A percentile compares a stretch with the other conserved stretches of the same genome.
Evolutionary conservation across 2,797 vertebrate genomes (phyloP).

Genomic region (Aeoliscus strigatus): DNA sequence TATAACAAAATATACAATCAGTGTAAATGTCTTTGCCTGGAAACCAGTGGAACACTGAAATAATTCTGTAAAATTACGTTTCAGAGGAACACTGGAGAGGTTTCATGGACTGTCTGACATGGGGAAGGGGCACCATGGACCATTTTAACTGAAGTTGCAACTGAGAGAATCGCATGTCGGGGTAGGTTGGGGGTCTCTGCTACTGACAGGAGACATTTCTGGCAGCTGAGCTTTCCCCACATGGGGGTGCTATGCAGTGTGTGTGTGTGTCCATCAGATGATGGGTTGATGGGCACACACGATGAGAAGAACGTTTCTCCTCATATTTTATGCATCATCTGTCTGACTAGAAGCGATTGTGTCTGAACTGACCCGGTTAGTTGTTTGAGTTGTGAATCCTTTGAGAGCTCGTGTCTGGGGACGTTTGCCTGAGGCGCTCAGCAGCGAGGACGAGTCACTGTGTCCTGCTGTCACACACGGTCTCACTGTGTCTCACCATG

Average conservation of each 20-base stretch:
- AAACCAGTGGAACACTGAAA: slow-evolving; percentile 7
- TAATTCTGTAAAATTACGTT: slow-evolving; percentile 35
- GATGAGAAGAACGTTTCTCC: slow-evolving; percentile 28
- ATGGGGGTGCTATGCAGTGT: slow-evolving; percentile 91
- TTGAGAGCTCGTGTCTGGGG: slow-evolving; percentile 79
- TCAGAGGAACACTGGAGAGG: slow-evolving; percentile 26
- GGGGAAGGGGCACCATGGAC: slow-evolving; percentile 49
- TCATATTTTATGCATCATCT: slow-evolving; percentile 40
- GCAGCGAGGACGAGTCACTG: slow-evolving; percentile 77
- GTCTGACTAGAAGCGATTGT: slow-evolving; percentile 36
- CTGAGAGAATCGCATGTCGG: slow-evolving; percentile 47
- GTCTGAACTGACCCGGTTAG: slow-evolving; percentile 68
- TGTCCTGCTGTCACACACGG: slow-evolving; percentile 73
- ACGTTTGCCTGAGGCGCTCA: slow-evolving; percentile 76
- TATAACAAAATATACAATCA: slow-evolving; percentile 31
- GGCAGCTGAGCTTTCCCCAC: slow-evolving; percentile 90
- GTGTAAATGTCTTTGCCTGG: background rate
- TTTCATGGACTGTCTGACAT: slow-evolving; percentile 53
- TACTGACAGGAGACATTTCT: slow-evolving; percentile 75
- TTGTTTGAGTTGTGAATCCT: slow-evolving; percentile 70
- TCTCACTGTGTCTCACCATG: too few species aligned
- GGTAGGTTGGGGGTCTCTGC: slow-evolving; percentile 70
- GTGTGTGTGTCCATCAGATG: slow-evolving; percentile 54
- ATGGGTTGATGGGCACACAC: slow-evolving; percentile 62
- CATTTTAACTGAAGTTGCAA: slow-evolving; percentile 52